A percentile compares a stretch with the other conserved stretches of the same genome.
Evolutionary conservation across 2,888 invertebrate genomes (phyloP).

Genomic region (Noctua fimbriata): DNA sequence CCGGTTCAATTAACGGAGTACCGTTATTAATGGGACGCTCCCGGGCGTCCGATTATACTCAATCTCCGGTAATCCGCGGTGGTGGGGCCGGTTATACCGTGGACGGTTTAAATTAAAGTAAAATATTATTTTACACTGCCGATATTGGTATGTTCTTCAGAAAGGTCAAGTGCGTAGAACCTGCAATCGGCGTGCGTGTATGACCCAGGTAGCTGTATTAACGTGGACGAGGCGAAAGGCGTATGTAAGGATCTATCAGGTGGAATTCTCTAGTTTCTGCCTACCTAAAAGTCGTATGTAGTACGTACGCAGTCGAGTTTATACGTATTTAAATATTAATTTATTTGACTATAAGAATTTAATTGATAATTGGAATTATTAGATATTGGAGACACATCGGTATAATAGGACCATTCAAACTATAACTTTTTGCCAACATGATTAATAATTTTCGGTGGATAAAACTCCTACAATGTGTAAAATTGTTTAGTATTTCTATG

Average conservation of each 20-base stretch:
- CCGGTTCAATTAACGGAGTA: conserved; percentile 87
- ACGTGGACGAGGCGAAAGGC: neutral
- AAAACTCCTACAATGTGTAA: neutral
- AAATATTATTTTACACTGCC: neutral
- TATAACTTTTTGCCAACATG: neutral
- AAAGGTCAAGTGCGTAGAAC: neutral
- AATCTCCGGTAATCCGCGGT: conserved; percentile 88
- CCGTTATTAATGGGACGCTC: conserved; percentile 87
- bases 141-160: neutral
- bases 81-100: conserved; percentile 69
- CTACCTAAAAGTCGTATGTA: neutral
- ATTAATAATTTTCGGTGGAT: neutral
- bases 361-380: too few species aligned
- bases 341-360: neutral
- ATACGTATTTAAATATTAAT: conserved; percentile 3
- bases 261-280: neutral
- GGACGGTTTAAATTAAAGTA: conserved; percentile 54
- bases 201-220: neutral
- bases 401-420: neutral
- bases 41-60: conserved; percentile 87
- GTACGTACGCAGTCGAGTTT: neutral
- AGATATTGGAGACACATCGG: neutral
- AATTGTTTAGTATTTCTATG: neutral
- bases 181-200: neutral
- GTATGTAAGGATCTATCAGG: neutral